Evolutionary conservation across 2,888 invertebrate genomes (phyloP), one percentile per base, ranked within the genome.

Genomic region (Beris chalybata): DNA sequence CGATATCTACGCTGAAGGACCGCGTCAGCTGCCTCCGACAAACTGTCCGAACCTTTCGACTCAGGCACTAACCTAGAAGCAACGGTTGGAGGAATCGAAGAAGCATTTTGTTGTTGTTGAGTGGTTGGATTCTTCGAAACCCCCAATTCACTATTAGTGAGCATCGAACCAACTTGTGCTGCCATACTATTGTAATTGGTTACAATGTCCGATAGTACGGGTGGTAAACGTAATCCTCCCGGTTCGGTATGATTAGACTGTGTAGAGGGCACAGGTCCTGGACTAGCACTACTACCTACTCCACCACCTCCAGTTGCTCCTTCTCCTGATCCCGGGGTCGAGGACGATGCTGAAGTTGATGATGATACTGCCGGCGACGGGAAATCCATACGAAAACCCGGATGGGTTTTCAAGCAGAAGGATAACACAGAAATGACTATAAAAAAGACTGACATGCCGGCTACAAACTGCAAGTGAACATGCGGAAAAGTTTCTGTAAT

Each of bases 361-460:
- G 65, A 61, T 22, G 63, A 63, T 56, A 48, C 47, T 29, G 63
- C 30, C 3, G 72, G 72, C 5, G 69, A 72, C 71, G 80, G 78
- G 64, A 81, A 78, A 65, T 82, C 85, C 69, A 91, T 89, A 54
- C 93, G 84, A 75, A 93, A 87, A 74, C 90, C 93, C 0, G 95
- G 95, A 79, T 95, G 95, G 1, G 96, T 96, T 85, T 97, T 97
- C 81, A 97, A 85, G 82, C 96, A 97, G 85, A 97, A 97, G 71
- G 93, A 93, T 74, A 96, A 86, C 73, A 97, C 96, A 76, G 96
- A 97, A 72, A 95, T 89, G 84, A 94, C 93, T 82, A 97, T 96
- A 87, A 97, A 97, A 85, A 96, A 94, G 70, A 97, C 93, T 11
- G 96, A 95, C 75, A 93, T 86, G 69, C 91, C 91, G 72, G 94